Base-by-base conservation (phyloP, 1,140 invertebrate genomes). In the Galleria mellonella region DNA sequence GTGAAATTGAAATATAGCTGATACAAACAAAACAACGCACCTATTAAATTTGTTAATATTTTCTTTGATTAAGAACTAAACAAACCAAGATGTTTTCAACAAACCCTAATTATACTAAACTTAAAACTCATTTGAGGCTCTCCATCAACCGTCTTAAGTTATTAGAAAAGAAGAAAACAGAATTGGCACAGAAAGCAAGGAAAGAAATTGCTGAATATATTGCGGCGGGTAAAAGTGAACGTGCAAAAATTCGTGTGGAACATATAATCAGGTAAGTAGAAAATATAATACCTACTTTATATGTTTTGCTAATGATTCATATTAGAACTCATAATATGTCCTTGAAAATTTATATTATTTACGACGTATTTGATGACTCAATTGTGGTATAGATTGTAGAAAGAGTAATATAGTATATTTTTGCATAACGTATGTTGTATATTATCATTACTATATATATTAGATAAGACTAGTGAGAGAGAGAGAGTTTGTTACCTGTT, bases 191-290 rank as follows among this genome's bases (percentile, higher is more conserved):
- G 75, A 99, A 99, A 84, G 93, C 97, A 0, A 90, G 98, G 47
- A 96, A 94, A 72, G 98, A 99, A 91, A 99, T 99, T 49, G 97
- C 97, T 1, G 98, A 99, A 87, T 99, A 97, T 66, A 92, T 99
- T 53, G 89, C 89, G 32, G 91, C 90, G 47, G 94, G 94, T 32
- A 99, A 99, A 90, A 89, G 90, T 66, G 97, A 99, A 87, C 88
- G 94, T 50, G 98, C 98, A 0, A 96, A 96, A 79, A 99, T 99
- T 51, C 88, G 97, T 29, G 98, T 99, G 0, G 98, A 99, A 81
- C 95, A 99, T 51, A 99, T 99, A 37, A 98, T 99, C 45, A 88
- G 90, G 90, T 91, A 73, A 63, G 40, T 45, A 23, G 6, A 23
- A 23, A 23, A 23, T 28, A 35, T 43, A n/a, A n/a, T n/a, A n/a